These are phyloP conservation scores for Drosophila mulleri DNA, from an alignment of 2,888 invertebrate genomes.

Conservation along the genomic window DNA sequence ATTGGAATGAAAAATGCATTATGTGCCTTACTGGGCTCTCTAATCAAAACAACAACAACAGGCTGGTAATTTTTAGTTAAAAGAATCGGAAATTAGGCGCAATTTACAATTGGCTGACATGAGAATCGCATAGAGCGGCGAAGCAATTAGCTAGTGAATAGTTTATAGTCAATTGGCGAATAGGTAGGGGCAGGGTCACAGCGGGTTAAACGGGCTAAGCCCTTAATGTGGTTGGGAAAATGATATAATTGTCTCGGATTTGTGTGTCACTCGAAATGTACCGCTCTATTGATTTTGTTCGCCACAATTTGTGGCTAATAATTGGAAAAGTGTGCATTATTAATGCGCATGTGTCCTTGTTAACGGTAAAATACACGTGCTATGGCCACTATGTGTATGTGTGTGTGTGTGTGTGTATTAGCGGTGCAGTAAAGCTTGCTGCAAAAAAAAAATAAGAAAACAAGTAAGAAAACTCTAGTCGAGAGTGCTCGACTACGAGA, in stretches of 20 bases:
- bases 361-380: constrained; percentile 1
- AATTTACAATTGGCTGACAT: neutral
- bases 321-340: constrained; percentile 22
- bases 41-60: neutral
- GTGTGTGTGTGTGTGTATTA: neutral
- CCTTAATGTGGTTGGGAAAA: constrained; percentile 1
- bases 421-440: neutral
- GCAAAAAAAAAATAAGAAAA: neutral
- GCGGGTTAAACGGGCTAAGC: no score
- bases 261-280: constrained; percentile 2
- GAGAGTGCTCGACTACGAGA: no score
- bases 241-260: constrained; percentile 11
- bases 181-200: neutral
- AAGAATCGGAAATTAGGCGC: neutral
- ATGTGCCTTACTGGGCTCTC: neutral
- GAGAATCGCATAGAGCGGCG: constrained; percentile 6
- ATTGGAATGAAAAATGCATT: constrained; percentile 10
- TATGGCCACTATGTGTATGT: neutral
- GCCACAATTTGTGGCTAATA: constrained; percentile 15
- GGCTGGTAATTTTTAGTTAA: neutral
- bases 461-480: no score
- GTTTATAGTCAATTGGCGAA: neutral
- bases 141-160: neutral
- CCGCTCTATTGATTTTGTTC: constrained; percentile 31
- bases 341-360: constrained; percentile 33